Evolutionary conservation across 2,797 vertebrate genomes (phyloP), one percentile per base, ranked within the genome.

Genomic region (Meda fulgida): DNA sequence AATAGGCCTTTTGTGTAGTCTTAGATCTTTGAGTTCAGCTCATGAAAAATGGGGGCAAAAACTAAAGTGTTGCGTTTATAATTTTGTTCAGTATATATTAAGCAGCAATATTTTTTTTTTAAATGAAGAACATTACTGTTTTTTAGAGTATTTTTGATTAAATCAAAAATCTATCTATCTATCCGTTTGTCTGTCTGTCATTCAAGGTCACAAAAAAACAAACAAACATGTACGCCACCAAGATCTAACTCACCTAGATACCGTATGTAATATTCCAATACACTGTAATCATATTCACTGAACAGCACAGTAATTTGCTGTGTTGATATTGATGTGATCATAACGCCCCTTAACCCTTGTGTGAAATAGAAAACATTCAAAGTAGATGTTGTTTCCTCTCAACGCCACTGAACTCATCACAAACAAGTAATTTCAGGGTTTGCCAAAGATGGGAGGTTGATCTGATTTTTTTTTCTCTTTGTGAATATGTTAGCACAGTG

Each of bases 381-480:
- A 84, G 43, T 83, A 85, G 80, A 72, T 69, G 51, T 71, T 71
- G 26, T 43, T 83, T 80, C 48, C 18, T 29, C 43, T 85, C 63
- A n/a, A 38, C 5, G 63, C 48, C 13, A 71, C 76, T 31, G 53
- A 80, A 70, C 70, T 80, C 75, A 82, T 84, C 69, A 79, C 48
- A 80, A 85, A 79, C 75, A 82, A 78, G 86, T 85, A 78, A 89
- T 84, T 85, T 86, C 46, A 60, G 77, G 43, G 46, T 81, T 60
- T 80, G 43, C 78, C 40, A 55, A 58, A 76, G 71, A 80, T 43
- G 53, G 40, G 34, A 46, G 63, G 29, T 84, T 72, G 48, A 53
- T 88, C 81, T 83, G 86, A 80, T 81, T 63, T 84, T 86, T n/a
- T 43, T 40, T 79, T 80, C 78, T 82, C 19, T 83, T 72, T 86